Evolutionary conservation across 2,888 invertebrate species (phyloP).

Genomic region (Mechanitis messenoides): DNA sequence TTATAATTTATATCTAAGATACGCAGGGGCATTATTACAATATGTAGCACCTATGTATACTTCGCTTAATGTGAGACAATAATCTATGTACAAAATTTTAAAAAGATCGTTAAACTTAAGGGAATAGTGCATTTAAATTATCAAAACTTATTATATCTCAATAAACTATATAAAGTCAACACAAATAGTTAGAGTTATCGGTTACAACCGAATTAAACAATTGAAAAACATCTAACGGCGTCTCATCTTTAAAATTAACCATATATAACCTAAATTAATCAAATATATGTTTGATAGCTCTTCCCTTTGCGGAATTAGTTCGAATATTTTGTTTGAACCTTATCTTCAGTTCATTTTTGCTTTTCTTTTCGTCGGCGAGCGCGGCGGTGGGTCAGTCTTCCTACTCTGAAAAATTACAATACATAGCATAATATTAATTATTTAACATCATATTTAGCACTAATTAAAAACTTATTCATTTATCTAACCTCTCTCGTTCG

Average conservation of each 20-base stretch:
- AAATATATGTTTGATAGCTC: not conserved
- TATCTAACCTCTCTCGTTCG: conserved; percentile 60
- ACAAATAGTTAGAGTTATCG: not conserved
- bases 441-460: not conserved
- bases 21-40: conserved; percentile 2
- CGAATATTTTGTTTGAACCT: conserved; percentile 42
- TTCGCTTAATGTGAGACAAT: too few species aligned
- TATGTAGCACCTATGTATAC: conserved; percentile 2
- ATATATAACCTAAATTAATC: too few species aligned
- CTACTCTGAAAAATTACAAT: conserved; percentile 52
- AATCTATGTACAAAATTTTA: not conserved
- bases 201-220: too few species aligned
- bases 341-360: conserved; percentile 34
- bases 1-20: not conserved
- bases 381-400: conserved; percentile 66
- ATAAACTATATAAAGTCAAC: conserved; percentile 6
- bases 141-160: not conserved
- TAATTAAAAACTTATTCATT: conserved; percentile 10
- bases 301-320: not conserved
- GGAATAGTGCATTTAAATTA: not conserved
- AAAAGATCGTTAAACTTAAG: not conserved
- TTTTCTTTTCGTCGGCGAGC: conserved; percentile 62
- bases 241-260: too few species aligned
- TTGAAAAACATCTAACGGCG: too few species aligned
- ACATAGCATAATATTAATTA: too few species aligned